Evolutionary conservation across 2,113 vertebrate species (phyloP).

Genomic region (Ancistrus triradiatus): DNA sequence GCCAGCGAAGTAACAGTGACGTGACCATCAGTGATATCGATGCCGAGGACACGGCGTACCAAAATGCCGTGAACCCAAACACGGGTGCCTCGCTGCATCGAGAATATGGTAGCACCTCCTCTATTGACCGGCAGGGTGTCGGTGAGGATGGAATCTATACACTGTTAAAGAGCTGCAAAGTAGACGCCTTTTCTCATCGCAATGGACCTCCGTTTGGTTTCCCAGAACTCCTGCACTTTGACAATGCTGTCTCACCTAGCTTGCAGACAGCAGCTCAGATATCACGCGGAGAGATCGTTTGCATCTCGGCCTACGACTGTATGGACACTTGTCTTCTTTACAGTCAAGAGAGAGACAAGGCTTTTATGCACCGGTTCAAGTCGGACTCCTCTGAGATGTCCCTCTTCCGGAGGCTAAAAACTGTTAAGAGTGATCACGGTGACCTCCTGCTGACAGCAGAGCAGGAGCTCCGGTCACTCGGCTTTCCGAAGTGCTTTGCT

Average conservation of each 20-base stretch:
- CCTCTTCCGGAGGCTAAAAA: slow-evolving; percentile 85
- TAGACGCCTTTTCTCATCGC: slow-evolving; percentile 81
- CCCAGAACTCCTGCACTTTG: slow-evolving; percentile 81
- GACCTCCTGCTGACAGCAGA: slow-evolving; percentile 78
- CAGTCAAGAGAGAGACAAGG: slow-evolving; percentile 81
- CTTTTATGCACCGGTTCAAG: slow-evolving; percentile 84
- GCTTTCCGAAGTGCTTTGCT: slow-evolving; percentile 91
- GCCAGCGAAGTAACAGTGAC: slow-evolving; percentile 94
- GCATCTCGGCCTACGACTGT: slow-evolving; percentile 86
- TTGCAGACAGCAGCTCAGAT: slow-evolving; percentile 90
- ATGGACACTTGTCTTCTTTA: slow-evolving; percentile 78
- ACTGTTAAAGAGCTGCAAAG: slow-evolving; percentile 82
- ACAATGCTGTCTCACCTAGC: slow-evolving; percentile 81
- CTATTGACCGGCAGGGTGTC: slow-evolving; percentile 90
- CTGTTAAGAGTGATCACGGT: slow-evolving; percentile 87
- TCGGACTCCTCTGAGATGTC: slow-evolving; percentile 85
- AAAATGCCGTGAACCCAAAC: slow-evolving; percentile 91
- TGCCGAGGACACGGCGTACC: slow-evolving; percentile 86
- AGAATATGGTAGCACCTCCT: slow-evolving; percentile 95
- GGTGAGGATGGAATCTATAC: slow-evolving; percentile 85
- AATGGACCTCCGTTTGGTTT: slow-evolving; percentile 74
- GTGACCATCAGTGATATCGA: slow-evolving; percentile 97
- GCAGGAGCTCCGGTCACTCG: slow-evolving; percentile 76
- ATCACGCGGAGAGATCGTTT: slow-evolving; percentile 85
- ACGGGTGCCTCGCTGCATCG: slow-evolving; percentile 89